Conservation (phyloP, 2,888 invertebrate genomes). For the Embidobia sp. region DNA sequence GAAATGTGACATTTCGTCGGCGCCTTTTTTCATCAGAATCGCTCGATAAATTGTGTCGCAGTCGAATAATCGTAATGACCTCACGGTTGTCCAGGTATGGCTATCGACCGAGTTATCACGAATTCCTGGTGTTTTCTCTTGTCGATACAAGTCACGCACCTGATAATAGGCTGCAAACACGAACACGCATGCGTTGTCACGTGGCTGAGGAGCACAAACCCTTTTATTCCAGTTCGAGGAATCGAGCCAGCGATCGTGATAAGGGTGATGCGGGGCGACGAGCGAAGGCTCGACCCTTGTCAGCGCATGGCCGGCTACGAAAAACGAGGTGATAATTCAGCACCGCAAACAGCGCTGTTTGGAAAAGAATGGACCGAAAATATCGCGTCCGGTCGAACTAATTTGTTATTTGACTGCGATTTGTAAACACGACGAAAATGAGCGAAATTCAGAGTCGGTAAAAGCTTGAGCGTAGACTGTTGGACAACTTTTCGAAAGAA, state of each 20-base stretch:
- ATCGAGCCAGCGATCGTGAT: constrained; percentile 71
- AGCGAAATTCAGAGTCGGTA: too few relatives aligned
- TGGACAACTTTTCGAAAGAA: too few relatives aligned
- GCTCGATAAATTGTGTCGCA: constrained; percentile 30
- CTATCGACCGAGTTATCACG: constrained; percentile 49
- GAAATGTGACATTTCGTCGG: too few relatives aligned
- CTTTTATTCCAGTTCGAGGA: constrained; percentile 69
- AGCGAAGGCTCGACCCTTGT: constrained; percentile 70
- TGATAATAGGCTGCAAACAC: constrained; percentile 56
- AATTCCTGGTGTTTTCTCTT: constrained; percentile 37
- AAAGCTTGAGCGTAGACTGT: too few relatives aligned
- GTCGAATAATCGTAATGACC: constrained; percentile 40
- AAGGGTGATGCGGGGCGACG: constrained; percentile 70
- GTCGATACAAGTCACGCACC: constrained; percentile 62
- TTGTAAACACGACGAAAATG: constrained; percentile 33
- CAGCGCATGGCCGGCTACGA: constrained; percentile 60
- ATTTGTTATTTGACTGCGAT: constrained; percentile 40
- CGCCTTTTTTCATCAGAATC: too few relatives aligned
- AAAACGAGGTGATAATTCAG: constrained; percentile 66
- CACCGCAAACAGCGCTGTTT: constrained; percentile 55
- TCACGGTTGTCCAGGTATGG: constrained; percentile 30
- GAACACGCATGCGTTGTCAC: constrained; percentile 64
- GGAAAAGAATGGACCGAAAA: constrained; percentile 23
- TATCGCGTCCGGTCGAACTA: constrained; percentile 14
- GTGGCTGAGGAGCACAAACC: constrained; percentile 54